Conservation (phyloP, 2,113 vertebrate genomes). For the Myiopsitta monachus region DNA sequence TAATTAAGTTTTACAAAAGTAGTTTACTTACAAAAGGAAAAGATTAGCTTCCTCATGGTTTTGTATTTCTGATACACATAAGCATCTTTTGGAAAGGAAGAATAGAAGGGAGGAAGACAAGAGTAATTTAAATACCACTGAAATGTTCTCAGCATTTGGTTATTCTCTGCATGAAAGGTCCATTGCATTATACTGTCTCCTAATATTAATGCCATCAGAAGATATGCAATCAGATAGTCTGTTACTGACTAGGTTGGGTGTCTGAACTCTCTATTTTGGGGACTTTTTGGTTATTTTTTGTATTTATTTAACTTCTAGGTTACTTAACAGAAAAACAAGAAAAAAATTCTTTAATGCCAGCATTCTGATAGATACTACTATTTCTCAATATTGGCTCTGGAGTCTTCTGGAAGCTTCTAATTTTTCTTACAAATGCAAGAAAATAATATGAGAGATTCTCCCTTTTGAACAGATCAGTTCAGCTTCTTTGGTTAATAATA, state of each 20-base stretch:
- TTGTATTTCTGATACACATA: not conserved
- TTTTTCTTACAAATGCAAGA: not conserved
- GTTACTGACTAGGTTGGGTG: not conserved
- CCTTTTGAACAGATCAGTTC: not conserved
- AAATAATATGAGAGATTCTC: not conserved
- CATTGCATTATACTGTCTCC: not conserved
- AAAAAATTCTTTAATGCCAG: not conserved
- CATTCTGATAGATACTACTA: not conserved
- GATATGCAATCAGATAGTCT: not conserved
- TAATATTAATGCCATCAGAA: not conserved
- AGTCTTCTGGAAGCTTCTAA: not conserved
- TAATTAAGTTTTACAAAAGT: not conserved
- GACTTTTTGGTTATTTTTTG: not conserved
- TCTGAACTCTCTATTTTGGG: not conserved
- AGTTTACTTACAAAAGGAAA: not conserved
- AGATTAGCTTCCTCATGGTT: not conserved
- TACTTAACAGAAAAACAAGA: not conserved
- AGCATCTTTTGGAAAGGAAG: not conserved
- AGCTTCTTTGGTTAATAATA: not conserved
- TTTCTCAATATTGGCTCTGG: not conserved
- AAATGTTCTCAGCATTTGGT: not conserved
- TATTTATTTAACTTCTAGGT: not conserved
- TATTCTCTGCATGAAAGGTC: not conserved
- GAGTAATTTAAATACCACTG: not conserved
- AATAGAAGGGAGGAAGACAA: not conserved